Percentiles rank a stretch among this genome's conserved stretches.
Evolutionary conservation across 2,888 invertebrate species (phyloP).

Genomic region (Xestia sexstrigata): DNA sequence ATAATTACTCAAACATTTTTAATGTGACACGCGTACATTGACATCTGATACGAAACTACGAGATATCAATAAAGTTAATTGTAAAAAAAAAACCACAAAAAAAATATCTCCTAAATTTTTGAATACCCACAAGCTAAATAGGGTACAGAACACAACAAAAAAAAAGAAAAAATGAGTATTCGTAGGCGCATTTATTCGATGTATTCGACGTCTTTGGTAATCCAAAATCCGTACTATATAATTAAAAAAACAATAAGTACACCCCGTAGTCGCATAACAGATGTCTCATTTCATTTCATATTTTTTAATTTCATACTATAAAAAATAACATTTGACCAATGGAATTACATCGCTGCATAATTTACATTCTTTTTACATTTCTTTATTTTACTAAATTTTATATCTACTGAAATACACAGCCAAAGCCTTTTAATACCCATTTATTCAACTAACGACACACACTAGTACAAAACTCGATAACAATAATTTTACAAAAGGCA

Average conservation of each 20-base stretch:
- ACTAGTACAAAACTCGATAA: constrained; percentile 34
- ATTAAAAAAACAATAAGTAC: neutral
- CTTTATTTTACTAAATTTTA: constrained; percentile 19
- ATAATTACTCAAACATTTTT: constrained; percentile 46
- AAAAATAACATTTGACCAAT: constrained; percentile 29
- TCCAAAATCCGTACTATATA: neutral
- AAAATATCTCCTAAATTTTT: neutral
- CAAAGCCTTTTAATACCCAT: constrained; percentile 57
- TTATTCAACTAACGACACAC: constrained; percentile 30
- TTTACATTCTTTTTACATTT: constrained; percentile 22
- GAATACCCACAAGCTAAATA: neutral
- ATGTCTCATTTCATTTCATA: no score
- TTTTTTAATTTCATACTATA: constrained; percentile 35
- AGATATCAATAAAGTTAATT: neutral
- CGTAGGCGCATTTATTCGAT: neutral
- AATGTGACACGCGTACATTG: constrained; percentile 41
- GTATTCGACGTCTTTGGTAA: constrained; percentile 18
- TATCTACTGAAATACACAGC: constrained; percentile 57
- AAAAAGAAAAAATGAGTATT: neutral
- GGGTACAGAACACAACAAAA: neutral
- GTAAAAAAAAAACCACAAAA: neutral
- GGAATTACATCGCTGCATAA: constrained; percentile 14
- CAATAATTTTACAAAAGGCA: constrained; percentile 27
- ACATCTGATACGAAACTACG: constrained; percentile 41
- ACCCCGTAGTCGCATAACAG: constrained; percentile 33